Conservation (phyloP, 2,113 vertebrate genomes). For the Perca flavescens region DNA sequence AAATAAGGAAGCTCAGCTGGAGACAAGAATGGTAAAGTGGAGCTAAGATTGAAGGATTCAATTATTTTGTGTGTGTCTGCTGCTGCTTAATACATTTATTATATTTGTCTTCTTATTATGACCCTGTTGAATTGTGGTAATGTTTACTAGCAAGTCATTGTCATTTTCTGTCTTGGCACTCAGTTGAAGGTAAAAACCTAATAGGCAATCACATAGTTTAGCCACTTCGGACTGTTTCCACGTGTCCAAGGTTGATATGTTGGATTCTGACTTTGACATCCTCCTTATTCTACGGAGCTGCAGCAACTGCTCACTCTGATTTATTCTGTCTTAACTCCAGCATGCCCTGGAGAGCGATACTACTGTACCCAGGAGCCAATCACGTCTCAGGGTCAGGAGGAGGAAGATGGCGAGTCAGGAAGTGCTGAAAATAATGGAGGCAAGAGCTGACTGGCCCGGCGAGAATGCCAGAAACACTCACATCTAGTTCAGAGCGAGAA, state of each 20-base stretch:
- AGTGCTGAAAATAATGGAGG: conserved; percentile 56
- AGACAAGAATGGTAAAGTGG: conserved; percentile 10
- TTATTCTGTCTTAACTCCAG: conserved; percentile 18
- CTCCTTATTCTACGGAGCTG: background rate
- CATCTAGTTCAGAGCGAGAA: conserved; percentile 49
- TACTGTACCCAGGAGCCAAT: conserved; percentile 58
- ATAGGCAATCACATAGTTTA: background rate
- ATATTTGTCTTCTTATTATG: conserved; percentile 22
- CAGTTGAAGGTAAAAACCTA: conserved; percentile 5
- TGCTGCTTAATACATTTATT: conserved; percentile 33
- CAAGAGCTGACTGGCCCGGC: conserved; percentile 43
- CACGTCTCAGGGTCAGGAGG: conserved; percentile 54
- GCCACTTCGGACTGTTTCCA: conserved; percentile 1
- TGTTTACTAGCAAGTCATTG: conserved; percentile 13
- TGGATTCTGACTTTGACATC: conserved; percentile 21
- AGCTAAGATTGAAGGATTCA: conserved; percentile 50
- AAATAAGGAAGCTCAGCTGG: conserved; percentile 52
- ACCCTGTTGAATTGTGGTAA: conserved; percentile 4
- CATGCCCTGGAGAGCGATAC: conserved; percentile 13
- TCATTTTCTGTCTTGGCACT: background rate
- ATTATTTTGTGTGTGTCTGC: conserved; percentile 20
- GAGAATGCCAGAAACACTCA: conserved; percentile 58
- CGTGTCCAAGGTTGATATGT: background rate
- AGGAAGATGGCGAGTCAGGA: conserved; percentile 48
- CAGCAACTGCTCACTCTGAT: conserved; percentile 19